Evolutionary conservation across 2,113 vertebrate genomes (phyloP), one percentile per base, ranked within the genome.

Genomic region (Chroicocephalus ridibundus): DNA sequence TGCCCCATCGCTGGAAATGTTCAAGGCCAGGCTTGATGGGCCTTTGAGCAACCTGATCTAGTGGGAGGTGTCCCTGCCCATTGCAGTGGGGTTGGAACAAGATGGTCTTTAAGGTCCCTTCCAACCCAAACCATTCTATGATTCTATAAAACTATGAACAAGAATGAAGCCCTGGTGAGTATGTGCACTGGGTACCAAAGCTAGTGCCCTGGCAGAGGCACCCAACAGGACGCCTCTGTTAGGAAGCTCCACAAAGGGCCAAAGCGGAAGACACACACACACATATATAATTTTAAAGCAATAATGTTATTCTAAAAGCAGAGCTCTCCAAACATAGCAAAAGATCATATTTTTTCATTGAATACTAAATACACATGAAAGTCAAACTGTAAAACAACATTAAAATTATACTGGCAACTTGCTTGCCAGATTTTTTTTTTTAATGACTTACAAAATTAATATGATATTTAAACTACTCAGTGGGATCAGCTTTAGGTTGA

Each of bases 291-390:
- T 83, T 92, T 80, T 91, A 90, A 92, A 97, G 82, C 49, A 94
- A 94, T 80, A 94, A 83, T 52, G 25, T 94, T 97, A 88, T 91
- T 95, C 51, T 66, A 89, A 94, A 95, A 95, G 68, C 32, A 94
- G 77, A 94, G 58, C 49, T 94, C 69, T 95, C 95, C 88, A 95
- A 96, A 80, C 62, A 85, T 49, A 94, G 58, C 95, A 94, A 66
- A 96, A 94, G 64, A 94, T 88, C 15, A 4, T 66, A 75, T 96
- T 96, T 92, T 95, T 95, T 95, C 76, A 70, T 15, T 75, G 42
- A 96, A 94, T 77, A 62, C 38, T 82, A 70, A 83, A 84, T 38
- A 47, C 38, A 82, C 14, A 89, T 34, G 46, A 38, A 94, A 96
- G 64, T 51, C 77, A 86, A 84, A 52, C 47, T 75, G 42, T 64